Conservation (phyloP, 2,113 vertebrate species). For the Psammodynastes pulverulentus region DNA sequence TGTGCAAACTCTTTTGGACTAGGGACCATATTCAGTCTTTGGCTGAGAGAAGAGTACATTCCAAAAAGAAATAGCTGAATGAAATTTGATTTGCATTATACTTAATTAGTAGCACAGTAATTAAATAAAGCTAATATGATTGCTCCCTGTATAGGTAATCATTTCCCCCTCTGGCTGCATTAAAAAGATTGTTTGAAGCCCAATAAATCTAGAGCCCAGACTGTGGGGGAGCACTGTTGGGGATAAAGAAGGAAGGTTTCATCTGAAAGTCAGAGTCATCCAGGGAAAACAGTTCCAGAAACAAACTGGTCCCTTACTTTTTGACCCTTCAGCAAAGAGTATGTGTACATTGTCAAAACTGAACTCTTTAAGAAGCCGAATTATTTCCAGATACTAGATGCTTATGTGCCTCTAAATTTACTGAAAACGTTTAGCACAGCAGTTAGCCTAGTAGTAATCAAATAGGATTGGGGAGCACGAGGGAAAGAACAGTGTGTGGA, state of each 20-base stretch:
- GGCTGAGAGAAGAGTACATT: neutral
- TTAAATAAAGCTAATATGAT: neutral
- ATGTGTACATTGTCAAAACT: neutral
- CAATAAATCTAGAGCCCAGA: neutral
- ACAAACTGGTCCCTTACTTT: neutral
- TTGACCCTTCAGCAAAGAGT: neutral
- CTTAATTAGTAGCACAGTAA: neutral
- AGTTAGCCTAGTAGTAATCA: neutral
- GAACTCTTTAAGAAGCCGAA: neutral
- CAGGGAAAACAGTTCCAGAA: neutral
- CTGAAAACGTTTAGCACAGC: neutral
- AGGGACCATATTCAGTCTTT: neutral
- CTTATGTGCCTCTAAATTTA: neutral
- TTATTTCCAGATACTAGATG: neutral
- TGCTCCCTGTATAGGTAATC: neutral
- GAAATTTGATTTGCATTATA: neutral
- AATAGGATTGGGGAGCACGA: fast-evolving
- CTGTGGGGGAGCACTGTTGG: neutral
- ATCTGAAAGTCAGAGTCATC: neutral
- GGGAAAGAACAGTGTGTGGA: neutral
- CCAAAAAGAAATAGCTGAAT: neutral
- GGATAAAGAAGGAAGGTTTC: neutral
- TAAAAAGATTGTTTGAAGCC: neutral
- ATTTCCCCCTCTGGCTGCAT: neutral
- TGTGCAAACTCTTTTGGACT: neutral